Percentiles rank a stretch among this genome's conserved stretches.
These are phyloP conservation scores for Harlomillsia oculata DNA, from an alignment of 1,140 invertebrate species.

Conservation along the genomic window DNA sequence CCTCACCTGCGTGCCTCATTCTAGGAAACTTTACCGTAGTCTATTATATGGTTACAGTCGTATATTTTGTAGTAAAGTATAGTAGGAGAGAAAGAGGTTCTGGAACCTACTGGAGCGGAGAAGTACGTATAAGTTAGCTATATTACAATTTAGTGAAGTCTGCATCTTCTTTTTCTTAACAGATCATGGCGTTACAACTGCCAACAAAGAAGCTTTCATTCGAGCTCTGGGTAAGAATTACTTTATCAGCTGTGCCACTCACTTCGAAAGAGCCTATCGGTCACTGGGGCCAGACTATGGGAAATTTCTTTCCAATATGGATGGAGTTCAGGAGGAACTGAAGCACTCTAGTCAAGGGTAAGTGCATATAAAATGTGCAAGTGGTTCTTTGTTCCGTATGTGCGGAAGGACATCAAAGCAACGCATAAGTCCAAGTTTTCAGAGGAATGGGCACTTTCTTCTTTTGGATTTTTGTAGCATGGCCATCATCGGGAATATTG, in stretches of 20 bases:
- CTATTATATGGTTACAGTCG: no score
- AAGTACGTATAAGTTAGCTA: no score
- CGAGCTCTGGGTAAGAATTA: constrained; percentile 26
- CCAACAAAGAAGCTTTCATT: constrained; percentile 1
- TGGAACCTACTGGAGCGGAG: no score
- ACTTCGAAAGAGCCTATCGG: constrained; percentile 59
- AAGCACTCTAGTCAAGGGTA: constrained; percentile 43
- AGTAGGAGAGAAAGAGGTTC: no score
- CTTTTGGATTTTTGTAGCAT: constrained; percentile 13
- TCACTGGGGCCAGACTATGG: constrained; percentile 68
- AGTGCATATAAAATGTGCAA: constrained; percentile 9
- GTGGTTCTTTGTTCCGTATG: neutral
- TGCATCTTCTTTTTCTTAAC: no score
- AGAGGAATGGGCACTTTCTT: neutral
- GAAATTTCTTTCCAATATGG: constrained; percentile 72
- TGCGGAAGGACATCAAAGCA: neutral
- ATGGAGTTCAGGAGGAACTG: constrained; percentile 81
- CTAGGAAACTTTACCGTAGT: no score
- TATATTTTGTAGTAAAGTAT: no score
- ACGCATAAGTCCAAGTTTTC: constrained; percentile 37
- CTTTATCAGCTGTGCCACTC: constrained; percentile 45
- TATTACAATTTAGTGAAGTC: no score
- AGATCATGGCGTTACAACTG: no score
- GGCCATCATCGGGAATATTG: constrained; percentile 22
- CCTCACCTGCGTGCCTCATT: no score